Evolutionary conservation across 1,140 invertebrate species (phyloP), one percentile per base, ranked within the genome.

Genomic region (Lordiphosa mommai): DNA sequence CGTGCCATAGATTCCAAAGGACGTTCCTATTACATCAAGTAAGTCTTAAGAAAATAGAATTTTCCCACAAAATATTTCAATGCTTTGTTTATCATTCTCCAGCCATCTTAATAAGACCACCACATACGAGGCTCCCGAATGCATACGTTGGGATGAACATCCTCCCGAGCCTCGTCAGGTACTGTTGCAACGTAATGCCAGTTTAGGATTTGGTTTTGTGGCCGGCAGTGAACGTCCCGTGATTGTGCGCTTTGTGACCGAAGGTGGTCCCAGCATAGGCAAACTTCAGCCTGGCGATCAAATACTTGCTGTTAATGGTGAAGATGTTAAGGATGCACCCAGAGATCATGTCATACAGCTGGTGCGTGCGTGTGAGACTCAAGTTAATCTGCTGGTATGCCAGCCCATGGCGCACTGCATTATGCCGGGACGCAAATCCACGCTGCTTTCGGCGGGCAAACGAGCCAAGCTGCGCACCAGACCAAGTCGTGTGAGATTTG

Each of bases 51-150:
- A 6, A n/a, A 2, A 2, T 10, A 13, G 1, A 27, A 32, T 5
- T 1, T 1, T 1, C 7, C 6, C 5, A 27, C 0, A 6, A 17
- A 34, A n/a, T n/a, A 30, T 1, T 0, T 3, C 2, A n/a, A 12
- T 12, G 29, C 4, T 37, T n/a, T 3, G 7, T 20, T 14, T 9
- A 2, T 1, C 30, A 0, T 12, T 6, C 3, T 27, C 2, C 91
- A 98, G 96, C 80, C 96, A 98, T 90, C 89, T 96, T 56, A 96
- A 96, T 87, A 96, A 96, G 89, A 96, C 95, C 2, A 97, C 96
- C 1, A 97, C 96, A 0, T 96, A 97, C 76, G 95, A 97, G 77
- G 95, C 92, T 1, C 93, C 93, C 0, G 87, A 89, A 13, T 76
- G 93, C 48, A 90, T 93, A 55, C 89, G 90, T 16, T 89, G 92